These are phyloP conservation scores for Tetraneura akinire DNA, from an alignment of 1,140 invertebrate species.

Conservation along the genomic window DNA sequence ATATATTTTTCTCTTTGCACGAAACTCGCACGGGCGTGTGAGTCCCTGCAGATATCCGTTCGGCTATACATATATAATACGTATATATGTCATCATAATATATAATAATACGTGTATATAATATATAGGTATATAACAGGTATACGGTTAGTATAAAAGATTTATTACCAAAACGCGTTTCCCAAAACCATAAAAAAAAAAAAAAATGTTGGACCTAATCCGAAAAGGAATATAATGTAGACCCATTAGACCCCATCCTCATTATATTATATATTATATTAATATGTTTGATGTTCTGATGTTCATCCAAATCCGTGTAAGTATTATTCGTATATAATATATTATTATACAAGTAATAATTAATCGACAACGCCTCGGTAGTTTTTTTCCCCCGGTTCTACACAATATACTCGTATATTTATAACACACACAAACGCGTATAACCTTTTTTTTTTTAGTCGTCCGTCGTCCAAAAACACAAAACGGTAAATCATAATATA, in stretches of 20 bases:
- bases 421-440: neutral
- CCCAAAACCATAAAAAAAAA: neutral
- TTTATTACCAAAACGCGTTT: too few relatives aligned
- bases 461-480: neutral
- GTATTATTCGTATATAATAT: neutral
- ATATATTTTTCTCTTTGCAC: too few relatives aligned
- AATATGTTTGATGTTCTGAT: too few relatives aligned
- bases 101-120: too few relatives aligned
- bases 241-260: too few relatives aligned
- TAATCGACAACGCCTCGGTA: conserved; percentile 3
- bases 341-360: neutral
- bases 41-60: too few relatives aligned
- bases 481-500: conserved; percentile 28
- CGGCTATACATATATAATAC: too few relatives aligned
- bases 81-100: too few relatives aligned
- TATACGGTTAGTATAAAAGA: too few relatives aligned
- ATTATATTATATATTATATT: too few relatives aligned
- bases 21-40: too few relatives aligned
- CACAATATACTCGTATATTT: neutral
- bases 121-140: too few relatives aligned
- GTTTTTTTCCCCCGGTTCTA: conserved; percentile 27
- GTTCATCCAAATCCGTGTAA: neutral
- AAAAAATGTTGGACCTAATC: conserved; percentile 1
- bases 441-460: conserved; percentile 18
- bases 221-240: neutral